Base-by-base conservation (phyloP, 2,797 vertebrate species). In the Myotis myotis region DNA sequence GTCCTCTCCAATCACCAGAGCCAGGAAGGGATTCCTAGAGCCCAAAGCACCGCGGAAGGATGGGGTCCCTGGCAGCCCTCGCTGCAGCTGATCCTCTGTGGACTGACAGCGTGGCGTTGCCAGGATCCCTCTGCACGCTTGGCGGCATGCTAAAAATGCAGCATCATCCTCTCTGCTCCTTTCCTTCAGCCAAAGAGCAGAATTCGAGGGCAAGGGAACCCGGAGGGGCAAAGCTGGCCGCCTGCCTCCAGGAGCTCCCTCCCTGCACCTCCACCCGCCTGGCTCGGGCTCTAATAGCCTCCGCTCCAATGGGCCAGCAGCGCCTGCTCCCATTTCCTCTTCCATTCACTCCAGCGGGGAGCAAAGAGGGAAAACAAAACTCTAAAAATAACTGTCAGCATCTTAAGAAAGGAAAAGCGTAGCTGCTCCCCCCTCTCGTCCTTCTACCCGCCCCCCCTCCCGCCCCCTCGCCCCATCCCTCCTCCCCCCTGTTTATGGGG, bases 301-400 rank as follows among this genome's bases (percentile, higher is more conserved):
- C 38, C 4, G 83, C 70, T 93, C 95, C 79, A 87, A 93, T 60
- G 82, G 92, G 75, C 94, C 94, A 64, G 85, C 78, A 11, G 74
- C 82, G 17, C 92, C 75, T 62, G 76, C 96, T 86, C 89, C 81
- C 30, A 11, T 72, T 78, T 86, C 79, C 71, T 93, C 84, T 79
- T 66, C 55, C 93, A 95, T 81, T 95, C 91, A 95, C 76, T 96
- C 75, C 71, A 36, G 75, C 53, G 1, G 6, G 66, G 80, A 94
- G 71, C 30, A 38, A 49, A 76, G 91, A 96, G 84, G 86, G 93
- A 89, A 94, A 94, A 93, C 89, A 95, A 94, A 96, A 96, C 96
- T 97, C 96, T 95, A 96, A 95, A 97, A 97, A 96, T 97, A 97
- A 96, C 87, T 87, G 84, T 44, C 62, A 76, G 91, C 84, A 9